Base-by-base conservation (phyloP, 2,888 invertebrate genomes). In the Colostygia pectinataria region DNA sequence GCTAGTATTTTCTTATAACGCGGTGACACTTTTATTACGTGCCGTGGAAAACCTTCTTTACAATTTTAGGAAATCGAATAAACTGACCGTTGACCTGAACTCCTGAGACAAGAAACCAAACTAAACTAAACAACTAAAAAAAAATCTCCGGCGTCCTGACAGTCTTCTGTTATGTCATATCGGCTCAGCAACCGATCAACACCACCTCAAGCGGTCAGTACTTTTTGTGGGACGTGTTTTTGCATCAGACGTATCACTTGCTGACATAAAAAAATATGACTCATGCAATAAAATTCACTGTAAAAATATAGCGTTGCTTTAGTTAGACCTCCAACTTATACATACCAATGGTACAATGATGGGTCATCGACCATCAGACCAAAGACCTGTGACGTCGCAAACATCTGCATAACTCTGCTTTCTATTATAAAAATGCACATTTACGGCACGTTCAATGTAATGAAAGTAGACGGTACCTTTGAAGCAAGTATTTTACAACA, bases 281-380 rank as follows among this genome's bases (percentile, higher is more conserved):
- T n/a, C n/a, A n/a, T n/a, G n/a, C n/a, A n/a, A n/a, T n/a, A n/a
- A n/a, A n/a, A n/a, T n/a, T n/a, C n/a, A n/a, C n/a, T n/a, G n/a
- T n/a, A n/a, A n/a, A n/a, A n/a, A n/a, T n/a, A n/a, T n/a, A n/a
- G n/a, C n/a, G n/a, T n/a, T n/a, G n/a, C n/a, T n/a, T n/a, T n/a
- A 25, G 25, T 2, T n/a, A 25, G n/a, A n/a, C 25, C 4, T 25
- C 25, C 9, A 25, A n/a, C 8, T 7, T 12, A 20, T 5, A 10
- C 4, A 13, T 28, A 34, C 13, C 27, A 33, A 43, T 8, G 29
- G 33, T n/a, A 28, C 28, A 24, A 6, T 20, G 39, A 13, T 55
- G 58, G 77, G 70, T 76, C 71, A 54, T 46, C 60, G 71, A 61
- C 66, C 75, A 59, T 61, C 50, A 41, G 60, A 59, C 49, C 65